Evolutionary conservation across 2,888 invertebrate genomes (phyloP).

Genomic region (Sminthurinus aureus): DNA sequence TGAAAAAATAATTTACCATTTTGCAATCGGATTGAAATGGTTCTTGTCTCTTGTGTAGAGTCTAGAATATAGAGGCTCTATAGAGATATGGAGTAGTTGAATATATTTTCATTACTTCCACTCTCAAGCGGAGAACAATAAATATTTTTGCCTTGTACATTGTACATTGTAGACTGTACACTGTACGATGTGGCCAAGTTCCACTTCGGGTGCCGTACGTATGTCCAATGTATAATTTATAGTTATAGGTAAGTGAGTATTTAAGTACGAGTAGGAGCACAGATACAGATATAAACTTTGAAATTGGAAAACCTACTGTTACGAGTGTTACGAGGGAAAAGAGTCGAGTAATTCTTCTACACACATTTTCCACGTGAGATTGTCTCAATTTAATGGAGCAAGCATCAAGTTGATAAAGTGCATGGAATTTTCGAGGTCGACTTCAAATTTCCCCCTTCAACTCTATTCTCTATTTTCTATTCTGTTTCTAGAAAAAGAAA

Average conservation of each 20-base stretch:
- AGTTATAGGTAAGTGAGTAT: no score
- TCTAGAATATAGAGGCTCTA: neutral
- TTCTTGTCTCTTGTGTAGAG: neutral
- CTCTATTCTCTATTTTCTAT: neutral
- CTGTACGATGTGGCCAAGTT: neutral
- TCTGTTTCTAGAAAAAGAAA: neutral
- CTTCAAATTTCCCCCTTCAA: neutral
- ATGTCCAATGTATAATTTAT: neutral
- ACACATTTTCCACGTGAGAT: neutral
- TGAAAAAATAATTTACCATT: conserved; percentile 19
- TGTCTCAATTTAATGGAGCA: conserved; percentile 26
- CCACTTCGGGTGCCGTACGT: neutral
- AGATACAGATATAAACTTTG: neutral
- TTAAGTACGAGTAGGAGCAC: neutral
- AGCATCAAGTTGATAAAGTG: conserved; percentile 18
- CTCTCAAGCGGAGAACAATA: neutral
- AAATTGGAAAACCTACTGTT: neutral
- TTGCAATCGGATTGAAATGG: conserved; percentile 24
- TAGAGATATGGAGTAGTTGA: neutral
- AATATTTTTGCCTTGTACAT: conserved; percentile 11
- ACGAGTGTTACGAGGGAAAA: no score
- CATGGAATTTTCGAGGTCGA: neutral
- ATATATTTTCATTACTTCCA: conserved; percentile 32
- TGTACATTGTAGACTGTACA: neutral
- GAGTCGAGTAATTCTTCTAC: no score